Evolutionary conservation across 2,888 invertebrate genomes (phyloP), one percentile per base, ranked within the genome.

Genomic region (Pycnomerus fuliginosus): DNA sequence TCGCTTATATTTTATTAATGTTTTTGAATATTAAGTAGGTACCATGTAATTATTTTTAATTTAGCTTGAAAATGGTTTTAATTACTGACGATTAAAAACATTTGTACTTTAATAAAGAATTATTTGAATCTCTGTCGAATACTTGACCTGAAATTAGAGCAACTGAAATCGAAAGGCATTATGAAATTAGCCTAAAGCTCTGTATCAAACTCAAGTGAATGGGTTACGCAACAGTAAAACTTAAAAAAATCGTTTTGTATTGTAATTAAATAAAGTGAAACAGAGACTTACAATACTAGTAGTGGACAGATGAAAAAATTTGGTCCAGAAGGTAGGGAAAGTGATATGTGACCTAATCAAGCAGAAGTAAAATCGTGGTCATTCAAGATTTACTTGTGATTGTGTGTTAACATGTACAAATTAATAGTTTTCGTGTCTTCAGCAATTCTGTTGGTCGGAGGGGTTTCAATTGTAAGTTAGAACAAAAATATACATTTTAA

Each of bases 381-480:
- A 49, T 38, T 45, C 36, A 14, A 48, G 38, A 44, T 22, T 33
- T 39, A 39, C 16, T 33, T 14, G 48, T 34, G 37, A 37, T 28
- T 23, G 46, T 46, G 28, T 10, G 29, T 8, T 16, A 27, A 12
- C 2, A 47, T 37, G 31, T 20, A 20, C 22, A 29, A 33, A 3
- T 2, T 15, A 15, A 15, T 13, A 32, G 15, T 43, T 24, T 30
- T 43, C n/a, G 10, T 43, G 22, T 28, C 23, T n/a, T 45, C 17
- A 12, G 32, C 41, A 3, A 20, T 35, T 17, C 10, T 52, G 3
- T n/a, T 51, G 10, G 41, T 42, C 27, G 31, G 44, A 10, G 38
- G 42, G 8, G 12, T 55, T 15, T 40, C 46, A 3, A 46, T 55
- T 12, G 55, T 53, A 52, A 53, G 55, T 53, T 37, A 24, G 3